Evolutionary conservation across 2,797 vertebrate genomes (phyloP).

Genomic region (Myripristis murdjan): DNA sequence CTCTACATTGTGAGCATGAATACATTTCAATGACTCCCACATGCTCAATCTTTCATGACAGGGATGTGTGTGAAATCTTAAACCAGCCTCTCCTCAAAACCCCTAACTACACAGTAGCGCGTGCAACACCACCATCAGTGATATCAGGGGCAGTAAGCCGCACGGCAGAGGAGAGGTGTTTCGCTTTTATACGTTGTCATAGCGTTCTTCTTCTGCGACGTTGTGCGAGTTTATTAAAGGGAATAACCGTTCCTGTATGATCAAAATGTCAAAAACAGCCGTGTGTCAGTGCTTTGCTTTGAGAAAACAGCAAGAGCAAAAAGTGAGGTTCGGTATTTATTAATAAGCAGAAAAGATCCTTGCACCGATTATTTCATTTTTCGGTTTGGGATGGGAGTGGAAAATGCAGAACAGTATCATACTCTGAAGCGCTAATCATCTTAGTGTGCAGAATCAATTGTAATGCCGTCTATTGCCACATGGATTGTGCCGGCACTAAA

Average conservation of each 20-base stretch:
- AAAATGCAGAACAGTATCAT: conserved; percentile 24
- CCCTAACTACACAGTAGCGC: conserved; percentile 54
- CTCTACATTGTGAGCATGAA: conserved; percentile 80
- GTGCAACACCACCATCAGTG: conserved; percentile 52
- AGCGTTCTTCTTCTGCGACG: conserved; percentile 30
- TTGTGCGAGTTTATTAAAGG: conserved; percentile 37
- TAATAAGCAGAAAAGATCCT: conserved; percentile 20
- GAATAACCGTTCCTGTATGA: conserved; percentile 22
- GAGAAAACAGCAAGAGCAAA: conserved; percentile 8
- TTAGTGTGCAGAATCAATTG: conserved; percentile 51
- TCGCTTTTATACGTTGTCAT: conserved; percentile 46
- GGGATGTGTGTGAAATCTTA: conserved; percentile 77
- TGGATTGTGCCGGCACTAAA: conserved; percentile 55
- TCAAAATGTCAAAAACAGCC: conserved; percentile 34
- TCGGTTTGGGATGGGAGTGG: conserved; percentile 12
- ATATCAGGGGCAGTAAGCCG: conserved; percentile 52
- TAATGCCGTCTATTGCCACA: conserved; percentile 46
- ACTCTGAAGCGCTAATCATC: conserved; percentile 22
- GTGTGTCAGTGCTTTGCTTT: conserved; percentile 8
- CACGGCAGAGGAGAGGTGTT: conserved; percentile 55
- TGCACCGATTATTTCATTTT: conserved; percentile 33
- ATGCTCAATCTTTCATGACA: conserved; percentile 82
- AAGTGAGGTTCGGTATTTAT: conserved; percentile 5
- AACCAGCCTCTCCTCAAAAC: conserved; percentile 51
- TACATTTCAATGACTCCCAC: conserved; percentile 85